phyloP scores from a whole-genome alignment of 2,888 invertebrate genomes.

The Ophion slaviceki region DNA sequence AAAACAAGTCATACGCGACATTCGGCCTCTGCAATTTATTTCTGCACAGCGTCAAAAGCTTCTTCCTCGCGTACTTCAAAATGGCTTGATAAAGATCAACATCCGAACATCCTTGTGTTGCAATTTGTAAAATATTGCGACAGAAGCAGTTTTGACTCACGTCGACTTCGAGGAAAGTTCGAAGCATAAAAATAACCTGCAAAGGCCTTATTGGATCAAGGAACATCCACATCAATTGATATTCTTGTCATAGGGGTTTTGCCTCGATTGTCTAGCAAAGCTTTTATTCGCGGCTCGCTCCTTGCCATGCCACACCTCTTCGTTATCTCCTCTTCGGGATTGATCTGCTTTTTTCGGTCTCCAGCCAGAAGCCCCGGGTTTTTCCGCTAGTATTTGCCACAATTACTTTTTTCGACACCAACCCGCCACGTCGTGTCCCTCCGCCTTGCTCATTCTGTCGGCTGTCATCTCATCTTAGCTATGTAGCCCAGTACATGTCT shows the following conservation, averaged over 20 bases:
- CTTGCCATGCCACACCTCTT: conserved; percentile 54
- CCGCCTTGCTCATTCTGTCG: conserved; percentile 53
- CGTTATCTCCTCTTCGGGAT: conserved; percentile 43
- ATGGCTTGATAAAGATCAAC: too few species aligned
- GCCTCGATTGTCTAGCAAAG: conserved; percentile 47
- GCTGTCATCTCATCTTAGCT: not conserved
- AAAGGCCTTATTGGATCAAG: not conserved
- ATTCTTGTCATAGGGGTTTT: conserved; percentile 73
- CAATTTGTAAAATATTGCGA: not conserved
- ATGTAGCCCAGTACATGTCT: not conserved
- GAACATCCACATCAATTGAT: not conserved
- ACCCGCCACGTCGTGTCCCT: conserved; percentile 33
- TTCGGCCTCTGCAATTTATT: not conserved
- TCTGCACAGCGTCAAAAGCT: too few species aligned
- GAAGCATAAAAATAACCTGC: not conserved
- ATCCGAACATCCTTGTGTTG: not conserved
- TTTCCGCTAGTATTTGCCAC: conserved; percentile 49
- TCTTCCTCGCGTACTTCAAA: too few species aligned
- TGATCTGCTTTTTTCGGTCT: conserved; percentile 29
- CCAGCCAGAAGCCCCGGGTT: not conserved
- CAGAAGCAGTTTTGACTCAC: not conserved
- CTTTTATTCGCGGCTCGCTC: conserved; percentile 58
- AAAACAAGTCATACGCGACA: not conserved
- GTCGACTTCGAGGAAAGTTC: not conserved
- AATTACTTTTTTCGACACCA: conserved; percentile 50